Conservation (phyloP, 2,888 invertebrate species). For the Seira musarum region DNA sequence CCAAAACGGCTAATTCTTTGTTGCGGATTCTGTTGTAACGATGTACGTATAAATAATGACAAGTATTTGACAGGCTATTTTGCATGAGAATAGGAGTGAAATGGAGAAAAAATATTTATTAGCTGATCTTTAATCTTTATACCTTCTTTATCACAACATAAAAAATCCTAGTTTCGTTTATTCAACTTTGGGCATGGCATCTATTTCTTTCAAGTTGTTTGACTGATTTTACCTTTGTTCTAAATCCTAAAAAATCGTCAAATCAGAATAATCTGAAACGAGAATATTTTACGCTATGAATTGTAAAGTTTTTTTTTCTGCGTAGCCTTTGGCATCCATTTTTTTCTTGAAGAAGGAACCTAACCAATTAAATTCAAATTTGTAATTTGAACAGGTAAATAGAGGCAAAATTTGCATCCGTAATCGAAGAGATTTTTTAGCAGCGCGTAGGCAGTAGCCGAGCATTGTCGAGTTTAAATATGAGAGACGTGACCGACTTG, state of each 20-base stretch:
- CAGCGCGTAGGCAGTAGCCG: conserved; percentile 38
- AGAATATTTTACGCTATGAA: no score
- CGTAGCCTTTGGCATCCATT: no score
- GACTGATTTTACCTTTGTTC: no score
- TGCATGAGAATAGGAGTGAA: conserved; percentile 10
- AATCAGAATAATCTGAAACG: no score
- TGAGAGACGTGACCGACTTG: conserved; percentile 34
- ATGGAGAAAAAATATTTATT: neutral
- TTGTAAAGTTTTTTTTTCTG: no score
- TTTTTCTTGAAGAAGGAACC: neutral
- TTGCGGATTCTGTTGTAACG: neutral
- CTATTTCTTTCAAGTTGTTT: no score
- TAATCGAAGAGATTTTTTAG: conserved; percentile 26
- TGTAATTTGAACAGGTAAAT: conserved; percentile 45
- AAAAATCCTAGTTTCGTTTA: no score
- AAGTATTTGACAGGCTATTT: conserved; percentile 19
- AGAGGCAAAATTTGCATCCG: conserved; percentile 31
- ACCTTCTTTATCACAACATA: neutral
- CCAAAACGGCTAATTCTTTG: neutral
- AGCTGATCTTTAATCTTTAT: conserved; percentile 12
- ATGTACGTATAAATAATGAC: conserved; percentile 1
- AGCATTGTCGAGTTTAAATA: conserved; percentile 10
- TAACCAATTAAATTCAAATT: conserved; percentile 32
- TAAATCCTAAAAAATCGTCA: no score
- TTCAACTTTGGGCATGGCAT: no score